A percentile compares a stretch with the other conserved stretches of the same genome.
Conservation (phyloP, 2,888 invertebrate genomes). For the Dryobotodes eremita region DNA sequence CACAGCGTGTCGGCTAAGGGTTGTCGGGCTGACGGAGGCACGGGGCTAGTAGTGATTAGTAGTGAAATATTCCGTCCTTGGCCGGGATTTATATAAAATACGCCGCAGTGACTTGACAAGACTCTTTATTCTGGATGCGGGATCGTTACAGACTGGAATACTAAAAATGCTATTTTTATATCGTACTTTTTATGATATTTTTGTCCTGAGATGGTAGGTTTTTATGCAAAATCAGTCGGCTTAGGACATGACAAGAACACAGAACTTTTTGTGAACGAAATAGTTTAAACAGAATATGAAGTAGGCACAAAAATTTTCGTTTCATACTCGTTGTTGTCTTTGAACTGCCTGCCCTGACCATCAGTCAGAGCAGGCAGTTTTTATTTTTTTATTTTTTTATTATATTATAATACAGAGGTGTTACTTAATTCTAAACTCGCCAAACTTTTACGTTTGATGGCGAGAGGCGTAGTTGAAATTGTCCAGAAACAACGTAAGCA, state of each 20-base stretch:
- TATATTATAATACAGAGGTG: too few species aligned
- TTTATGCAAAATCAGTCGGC: not conserved
- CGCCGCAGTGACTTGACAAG: constrained; percentile 34
- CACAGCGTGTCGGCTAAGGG: constrained; percentile 16
- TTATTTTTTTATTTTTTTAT: too few species aligned
- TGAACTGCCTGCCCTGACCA: not conserved
- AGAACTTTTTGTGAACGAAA: not conserved
- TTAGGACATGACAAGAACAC: not conserved
- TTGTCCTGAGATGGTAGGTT: not conserved
- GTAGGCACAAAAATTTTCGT: not conserved
- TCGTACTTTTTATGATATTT: not conserved
- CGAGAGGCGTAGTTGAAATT: not conserved
- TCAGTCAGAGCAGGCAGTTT: not conserved
- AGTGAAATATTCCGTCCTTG: constrained; percentile 53
- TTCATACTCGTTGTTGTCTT: not conserved
- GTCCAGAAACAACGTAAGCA: not conserved
- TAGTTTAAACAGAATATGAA: not conserved
- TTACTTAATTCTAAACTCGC: too few species aligned
- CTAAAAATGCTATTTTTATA: constrained; percentile 20
- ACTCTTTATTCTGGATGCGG: constrained; percentile 28
- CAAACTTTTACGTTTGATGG: too few species aligned
- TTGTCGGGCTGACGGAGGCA: constrained; percentile 21
- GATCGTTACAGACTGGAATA: constrained; percentile 14
- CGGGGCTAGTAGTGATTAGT: constrained; percentile 28
- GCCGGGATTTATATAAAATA: constrained; percentile 46